These are phyloP conservation scores for Ctenochaetus hawaiiensis DNA, from an alignment of 2,797 vertebrate genomes.

Conservation along the genomic window DNA sequence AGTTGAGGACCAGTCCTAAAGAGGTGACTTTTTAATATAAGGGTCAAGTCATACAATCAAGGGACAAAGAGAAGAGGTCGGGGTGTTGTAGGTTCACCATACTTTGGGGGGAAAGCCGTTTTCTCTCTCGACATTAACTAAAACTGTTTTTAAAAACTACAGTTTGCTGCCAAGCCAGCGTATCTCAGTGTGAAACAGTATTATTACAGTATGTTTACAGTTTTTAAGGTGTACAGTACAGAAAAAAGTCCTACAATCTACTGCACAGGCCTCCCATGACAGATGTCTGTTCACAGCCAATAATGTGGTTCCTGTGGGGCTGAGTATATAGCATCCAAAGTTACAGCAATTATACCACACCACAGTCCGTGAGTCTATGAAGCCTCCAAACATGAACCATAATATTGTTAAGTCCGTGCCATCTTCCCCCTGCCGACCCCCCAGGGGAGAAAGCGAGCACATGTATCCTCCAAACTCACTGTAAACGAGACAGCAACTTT, in stretches of 20 bases:
- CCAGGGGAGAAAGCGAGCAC: conserved; percentile 84
- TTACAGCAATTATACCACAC: conserved; percentile 94
- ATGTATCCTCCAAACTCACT: conserved; percentile 96
- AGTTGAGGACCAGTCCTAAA: conserved; percentile 99
- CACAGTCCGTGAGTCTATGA: conserved; percentile 91
- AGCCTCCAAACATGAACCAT: conserved; percentile 88
- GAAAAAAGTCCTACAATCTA: conserved; percentile 97
- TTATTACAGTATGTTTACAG: conserved; percentile 99
- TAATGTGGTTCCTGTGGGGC: conserved; percentile 93
- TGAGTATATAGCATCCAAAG: conserved; percentile 89
- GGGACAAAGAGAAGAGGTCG: conserved; percentile 99
- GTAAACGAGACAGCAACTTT: conserved; percentile 99
- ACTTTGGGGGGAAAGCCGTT: conserved; percentile 99
- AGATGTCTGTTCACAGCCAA: conserved; percentile 92
- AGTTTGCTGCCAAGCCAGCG: conserved; percentile 98
- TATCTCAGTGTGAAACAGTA: conserved; percentile 97
- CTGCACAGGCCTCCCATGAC: conserved; percentile 96
- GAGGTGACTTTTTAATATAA: conserved; percentile 95
- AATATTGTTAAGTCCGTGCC: conserved; percentile 80
- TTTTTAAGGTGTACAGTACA: conserved; percentile 99
- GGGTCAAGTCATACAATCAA: conserved; percentile 99
- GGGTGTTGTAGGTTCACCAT: conserved; percentile 99
- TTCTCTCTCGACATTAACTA: conserved; percentile 93
- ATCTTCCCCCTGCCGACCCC: conserved; percentile 64
- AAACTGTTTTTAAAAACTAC: conserved; percentile 99